Conservation (phyloP, 2,888 invertebrate species). For the Stegophylla sp. region DNA sequence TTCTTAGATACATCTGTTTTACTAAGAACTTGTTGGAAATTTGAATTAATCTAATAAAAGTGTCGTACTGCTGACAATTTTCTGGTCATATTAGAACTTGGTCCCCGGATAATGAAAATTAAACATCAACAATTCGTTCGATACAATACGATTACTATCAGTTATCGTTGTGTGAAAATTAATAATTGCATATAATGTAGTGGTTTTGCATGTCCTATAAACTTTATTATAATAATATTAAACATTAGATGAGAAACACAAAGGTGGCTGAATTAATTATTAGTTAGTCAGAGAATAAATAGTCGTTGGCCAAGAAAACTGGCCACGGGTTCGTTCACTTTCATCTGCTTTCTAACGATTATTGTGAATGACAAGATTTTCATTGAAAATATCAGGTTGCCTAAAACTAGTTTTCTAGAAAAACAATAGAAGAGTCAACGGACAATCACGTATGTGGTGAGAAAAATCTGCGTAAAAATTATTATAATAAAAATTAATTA, state of each 20-base stretch:
- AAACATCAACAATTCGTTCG: background rate
- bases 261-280: slow-evolving; percentile 6
- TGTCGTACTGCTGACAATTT: background rate
- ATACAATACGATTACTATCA: background rate
- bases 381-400: slow-evolving; percentile 4
- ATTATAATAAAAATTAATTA: slow-evolving; percentile 31
- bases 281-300: background rate
- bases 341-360: slow-evolving; percentile 49
- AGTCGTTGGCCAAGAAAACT: slow-evolving; percentile 2
- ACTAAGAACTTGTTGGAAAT: background rate
- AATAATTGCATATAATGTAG: too few species aligned
- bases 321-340: slow-evolving; percentile 15
- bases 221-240: background rate
- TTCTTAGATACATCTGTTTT: too few species aligned
- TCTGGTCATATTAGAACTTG: background rate
- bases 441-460: slow-evolving; percentile 1
- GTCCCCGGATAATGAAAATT: background rate
- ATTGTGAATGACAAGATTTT: slow-evolving; percentile 17
- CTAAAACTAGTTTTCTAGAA: slow-evolving; percentile 37
- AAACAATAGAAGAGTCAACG: slow-evolving; percentile 31
- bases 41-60: slow-evolving; percentile 6
- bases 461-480: slow-evolving; percentile 9
- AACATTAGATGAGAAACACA: background rate
- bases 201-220: too few species aligned
- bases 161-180: too few species aligned